Percentiles rank a stretch among this genome's conserved stretches.
Conservation (phyloP, 2,797 vertebrate species). For the Pseudomugil tenellus region DNA sequence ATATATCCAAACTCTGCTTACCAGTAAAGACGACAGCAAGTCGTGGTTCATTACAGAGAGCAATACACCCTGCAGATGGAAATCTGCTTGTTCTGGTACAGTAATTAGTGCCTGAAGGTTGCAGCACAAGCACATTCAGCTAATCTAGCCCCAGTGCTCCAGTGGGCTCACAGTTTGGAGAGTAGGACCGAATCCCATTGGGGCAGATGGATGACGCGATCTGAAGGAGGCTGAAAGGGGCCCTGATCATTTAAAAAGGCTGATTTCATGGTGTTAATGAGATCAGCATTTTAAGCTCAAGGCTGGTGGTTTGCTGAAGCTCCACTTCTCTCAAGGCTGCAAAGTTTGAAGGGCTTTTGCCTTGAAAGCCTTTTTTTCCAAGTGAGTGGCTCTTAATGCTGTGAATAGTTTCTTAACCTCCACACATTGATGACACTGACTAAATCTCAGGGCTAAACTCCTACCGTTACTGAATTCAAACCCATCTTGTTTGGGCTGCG, state of each 20-base stretch:
- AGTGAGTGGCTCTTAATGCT: slow-evolving; percentile 39
- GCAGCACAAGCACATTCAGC: slow-evolving; percentile 62
- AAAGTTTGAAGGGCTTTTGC: slow-evolving; percentile 45
- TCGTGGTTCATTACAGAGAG: slow-evolving; percentile 35
- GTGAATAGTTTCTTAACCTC: slow-evolving; percentile 29
- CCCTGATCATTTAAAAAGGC: slow-evolving; percentile 63
- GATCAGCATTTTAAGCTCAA: slow-evolving; percentile 70
- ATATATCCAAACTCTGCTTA: slow-evolving; percentile 35
- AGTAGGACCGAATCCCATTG: slow-evolving; percentile 67
- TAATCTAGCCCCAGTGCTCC: slow-evolving; percentile 63
- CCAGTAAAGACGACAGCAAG: slow-evolving; percentile 42
- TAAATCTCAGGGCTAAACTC: slow-evolving; percentile 15
- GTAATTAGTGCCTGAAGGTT: slow-evolving; percentile 75
- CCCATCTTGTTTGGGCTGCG: background rate
- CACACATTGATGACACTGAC: slow-evolving; percentile 29
- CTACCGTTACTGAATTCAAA: background rate
- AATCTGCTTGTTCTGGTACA: slow-evolving; percentile 65
- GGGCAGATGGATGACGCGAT: slow-evolving; percentile 73
- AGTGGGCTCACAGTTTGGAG: slow-evolving; percentile 53
- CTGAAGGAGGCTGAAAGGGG: slow-evolving; percentile 48
- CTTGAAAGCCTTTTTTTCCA: slow-evolving; percentile 22
- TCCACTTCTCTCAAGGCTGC: slow-evolving; percentile 38
- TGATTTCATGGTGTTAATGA: slow-evolving; percentile 75
- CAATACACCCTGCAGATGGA: slow-evolving; percentile 51
- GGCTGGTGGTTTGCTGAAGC: slow-evolving; percentile 54